Evolutionary conservation across 2,888 invertebrate species (phyloP), one percentile per base, ranked within the genome.

Genomic region (Xestia rhomboidea): DNA sequence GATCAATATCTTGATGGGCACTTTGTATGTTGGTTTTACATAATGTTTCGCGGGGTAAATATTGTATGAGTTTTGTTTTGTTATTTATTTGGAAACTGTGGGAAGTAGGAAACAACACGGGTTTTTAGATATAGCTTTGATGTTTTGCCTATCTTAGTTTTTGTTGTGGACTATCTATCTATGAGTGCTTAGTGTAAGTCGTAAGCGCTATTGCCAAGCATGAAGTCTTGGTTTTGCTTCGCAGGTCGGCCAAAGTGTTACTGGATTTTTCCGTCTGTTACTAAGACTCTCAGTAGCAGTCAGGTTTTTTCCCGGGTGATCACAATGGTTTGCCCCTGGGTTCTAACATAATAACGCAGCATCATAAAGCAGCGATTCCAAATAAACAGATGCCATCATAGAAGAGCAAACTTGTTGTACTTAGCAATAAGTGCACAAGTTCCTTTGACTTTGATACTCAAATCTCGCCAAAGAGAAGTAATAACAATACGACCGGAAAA

Each of bases 1-100:
- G 85, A 85, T 87, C 88, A 82, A 86, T 86, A 85, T 81, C 79
- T 83, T 80, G 86, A 88, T 87, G 70, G 82, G 82, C 82, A 84
- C 82, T 88, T 81, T 79, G 76, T 76, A 38, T 77, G 79, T 83
- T 85, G 79, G 67, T 86, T 78, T 80, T 73, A 76, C 82, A 75
- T 79, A 77, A 81, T 87, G 64, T 83, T 83, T 83, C 71, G 62
- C 67, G 67, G 38, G 27, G 68, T 81, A 87, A 86, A 86, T 86
- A 81, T 85, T 83, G 76, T 57, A 62, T 57, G 72, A 73, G 71
- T 69, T 73, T 69, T 27, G 21, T 57, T 85, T 69, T 27, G 21
- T 62, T 85, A 77, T 82, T 82, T 85, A 77, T 85, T 85, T 57
- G 68, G 46, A 34, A 64, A 62, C 44, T 34, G 46, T 57, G 24